Evolutionary conservation across 1,140 invertebrate species (phyloP), one percentile per base, ranked within the genome.

Genomic region (Ceratoteleas bidentatus): DNA sequence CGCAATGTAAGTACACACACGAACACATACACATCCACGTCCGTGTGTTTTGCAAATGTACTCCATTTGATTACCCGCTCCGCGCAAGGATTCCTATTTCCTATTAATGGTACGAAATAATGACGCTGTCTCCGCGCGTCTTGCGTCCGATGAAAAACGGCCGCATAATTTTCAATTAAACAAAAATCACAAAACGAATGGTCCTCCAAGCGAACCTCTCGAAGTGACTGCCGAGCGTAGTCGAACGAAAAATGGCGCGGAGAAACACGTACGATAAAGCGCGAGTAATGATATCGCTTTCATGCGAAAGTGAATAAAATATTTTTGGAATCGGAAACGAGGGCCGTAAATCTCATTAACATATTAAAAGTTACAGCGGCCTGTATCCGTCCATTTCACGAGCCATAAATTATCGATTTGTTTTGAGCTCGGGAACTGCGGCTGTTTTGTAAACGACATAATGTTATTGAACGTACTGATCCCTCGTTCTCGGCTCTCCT

Each of bases 381-480:
- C 56, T 56, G 36, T 79, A 61, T 73, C 54, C 62, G 62, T 79
- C 45, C 64, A 58, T 73, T 72, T 72, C 50, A 73, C 62, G 62
- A 80, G 74, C 69, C 64, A 80, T 81, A 75, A 81, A 81, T 81
- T 68, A 81, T 81, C 70, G 70, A 75, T 81, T 81, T 81, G 78
- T 81, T 81, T 81, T 75, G 78, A 75, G 34, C 70, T 64, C 56
- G 53, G 45, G 70, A 74, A 75, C 65, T 70, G 65, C 70, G 70
- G 75, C 58, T 81, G 60, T 81, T 81, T 81, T 74, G 78, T 81
- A 81, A 81, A 81, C 70, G 70, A 75, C 78, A 70, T 81, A 75
- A 81, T 81, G 78, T 80, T 80, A 80, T 80, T 80, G 69, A 73
- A 80, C 40, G 69, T 62, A 68, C 15, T 64, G 77, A 74, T 15